A percentile compares a stretch with the other conserved stretches of the same genome.
These are phyloP conservation scores for Sterrhoptilus dennistouni DNA, from an alignment of 2,113 vertebrate species.

Conservation along the genomic window DNA sequence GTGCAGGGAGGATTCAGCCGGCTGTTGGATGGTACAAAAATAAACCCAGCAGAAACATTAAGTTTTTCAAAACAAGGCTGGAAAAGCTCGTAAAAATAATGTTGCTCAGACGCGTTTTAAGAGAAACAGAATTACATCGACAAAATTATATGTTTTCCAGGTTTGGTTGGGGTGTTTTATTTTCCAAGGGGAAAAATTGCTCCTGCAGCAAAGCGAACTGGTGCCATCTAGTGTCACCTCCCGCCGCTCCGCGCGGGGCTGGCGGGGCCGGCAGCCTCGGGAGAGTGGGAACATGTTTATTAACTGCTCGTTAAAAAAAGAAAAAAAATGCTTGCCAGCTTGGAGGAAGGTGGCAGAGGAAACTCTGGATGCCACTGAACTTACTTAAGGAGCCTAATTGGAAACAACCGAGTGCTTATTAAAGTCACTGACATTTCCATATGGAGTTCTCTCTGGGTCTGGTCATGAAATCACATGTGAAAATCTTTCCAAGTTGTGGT, in stretches of 20 bases:
- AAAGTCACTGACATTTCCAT: conserved; percentile 60
- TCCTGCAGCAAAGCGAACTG: conserved; percentile 10
- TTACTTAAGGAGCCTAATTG: conserved; percentile 53
- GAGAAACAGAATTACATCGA: conserved; percentile 56
- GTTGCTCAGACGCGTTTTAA: conserved; percentile 58
- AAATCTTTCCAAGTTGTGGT: conserved; percentile 35
- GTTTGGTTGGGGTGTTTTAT: conserved; percentile 61
- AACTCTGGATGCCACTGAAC: conserved; percentile 38
- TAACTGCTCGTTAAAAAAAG: not conserved
- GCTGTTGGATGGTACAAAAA: conserved; percentile 41
- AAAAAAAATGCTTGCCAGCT: not conserved
- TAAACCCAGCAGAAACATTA: conserved; percentile 55
- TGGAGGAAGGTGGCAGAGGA: conserved; percentile 20
- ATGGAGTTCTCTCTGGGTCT: conserved; percentile 10
- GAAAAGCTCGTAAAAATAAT: conserved; percentile 65
- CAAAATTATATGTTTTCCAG: conserved; percentile 69
- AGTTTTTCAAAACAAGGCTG: conserved; percentile 61
- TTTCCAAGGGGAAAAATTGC: conserved; percentile 35
- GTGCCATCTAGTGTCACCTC: conserved; percentile 26
- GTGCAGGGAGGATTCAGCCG: not conserved
- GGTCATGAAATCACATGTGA: conserved; percentile 51
- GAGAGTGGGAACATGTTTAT: not conserved
- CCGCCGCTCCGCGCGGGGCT: not conserved
- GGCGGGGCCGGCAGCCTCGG: not conserved
- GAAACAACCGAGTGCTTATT: conserved; percentile 49